These are phyloP conservation scores for Nothobranchius furzeri DNA, from an alignment of 2,113 vertebrate genomes.

Conservation along the genomic window DNA sequence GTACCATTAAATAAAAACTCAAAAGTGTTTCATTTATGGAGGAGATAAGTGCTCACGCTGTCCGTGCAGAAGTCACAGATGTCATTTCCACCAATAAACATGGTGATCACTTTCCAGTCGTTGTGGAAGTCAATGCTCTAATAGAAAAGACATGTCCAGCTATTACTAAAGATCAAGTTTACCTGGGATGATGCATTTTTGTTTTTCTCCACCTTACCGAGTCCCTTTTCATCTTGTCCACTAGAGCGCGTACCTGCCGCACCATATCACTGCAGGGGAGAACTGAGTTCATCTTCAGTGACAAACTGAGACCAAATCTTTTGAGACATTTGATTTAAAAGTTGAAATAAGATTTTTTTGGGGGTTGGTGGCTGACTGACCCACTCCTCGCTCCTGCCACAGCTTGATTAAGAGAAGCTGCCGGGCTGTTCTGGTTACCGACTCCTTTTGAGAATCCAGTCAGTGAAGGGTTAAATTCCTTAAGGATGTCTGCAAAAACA, in stretches of 20 bases:
- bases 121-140: slow-evolving; percentile 85
- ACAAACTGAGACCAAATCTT: no score
- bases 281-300: neutral
- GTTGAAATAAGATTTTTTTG: neutral
- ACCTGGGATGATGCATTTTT: neutral
- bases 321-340: neutral
- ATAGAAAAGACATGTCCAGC: slow-evolving; percentile 14
- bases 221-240: slow-evolving; percentile 86
- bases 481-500: slow-evolving; percentile 86
- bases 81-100: slow-evolving; percentile 86
- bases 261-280: slow-evolving; percentile 79
- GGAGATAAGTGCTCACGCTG: slow-evolving; percentile 73
- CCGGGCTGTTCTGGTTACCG: slow-evolving; percentile 30
- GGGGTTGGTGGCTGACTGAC: slow-evolving; percentile 53
- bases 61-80: slow-evolving; percentile 88
- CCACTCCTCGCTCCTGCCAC: slow-evolving; percentile 83
- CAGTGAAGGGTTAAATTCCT: slow-evolving; percentile 79
- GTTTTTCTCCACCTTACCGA: slow-evolving; percentile 69
- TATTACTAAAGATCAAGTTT: neutral
- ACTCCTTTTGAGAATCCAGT: slow-evolving; percentile 81
- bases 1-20: neutral
- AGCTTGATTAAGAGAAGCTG: slow-evolving; percentile 89
- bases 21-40: neutral
- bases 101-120: slow-evolving; percentile 93
- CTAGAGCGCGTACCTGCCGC: slow-evolving; percentile 79